Evolutionary conservation across 2,797 vertebrate species (phyloP).

Genomic region (Aythya fuligula): DNA sequence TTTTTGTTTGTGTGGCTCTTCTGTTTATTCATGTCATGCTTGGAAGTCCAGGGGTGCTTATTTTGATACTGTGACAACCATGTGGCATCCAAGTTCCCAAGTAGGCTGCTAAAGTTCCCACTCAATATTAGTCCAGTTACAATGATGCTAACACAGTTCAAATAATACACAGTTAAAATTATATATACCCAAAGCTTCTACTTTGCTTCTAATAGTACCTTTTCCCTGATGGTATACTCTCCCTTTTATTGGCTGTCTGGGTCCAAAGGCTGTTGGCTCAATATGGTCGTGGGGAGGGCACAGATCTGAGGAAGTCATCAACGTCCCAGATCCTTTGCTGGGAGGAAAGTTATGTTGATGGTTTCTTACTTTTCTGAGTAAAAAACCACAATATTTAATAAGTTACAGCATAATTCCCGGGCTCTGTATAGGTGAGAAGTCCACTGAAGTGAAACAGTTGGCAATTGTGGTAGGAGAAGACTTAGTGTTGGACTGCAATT

Average conservation of each 20-base stretch:
- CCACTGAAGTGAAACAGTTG: neutral
- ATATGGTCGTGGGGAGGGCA: neutral
- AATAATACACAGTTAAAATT: neutral
- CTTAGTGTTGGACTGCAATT: neutral
- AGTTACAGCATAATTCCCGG: neutral
- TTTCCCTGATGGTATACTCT: neutral
- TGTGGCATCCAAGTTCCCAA: neutral
- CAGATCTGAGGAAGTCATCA: neutral
- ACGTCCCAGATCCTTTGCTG: neutral
- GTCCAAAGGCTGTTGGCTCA: neutral
- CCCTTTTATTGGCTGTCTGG: neutral
- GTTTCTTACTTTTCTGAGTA: neutral
- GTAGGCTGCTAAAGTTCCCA: neutral
- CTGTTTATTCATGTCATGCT: neutral
- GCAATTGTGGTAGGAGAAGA: neutral
- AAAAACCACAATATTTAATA: neutral
- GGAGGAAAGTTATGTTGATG: neutral
- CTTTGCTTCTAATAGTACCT: neutral
- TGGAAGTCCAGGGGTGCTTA: neutral
- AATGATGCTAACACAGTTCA: neutral
- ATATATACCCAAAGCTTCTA: neutral
- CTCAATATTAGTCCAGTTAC: neutral
- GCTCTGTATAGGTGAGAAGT: neutral
- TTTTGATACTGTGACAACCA: neutral
- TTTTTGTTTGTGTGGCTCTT: neutral